Evolutionary conservation across 2,888 invertebrate species (phyloP).

Genomic region (Chesias legatella): DNA sequence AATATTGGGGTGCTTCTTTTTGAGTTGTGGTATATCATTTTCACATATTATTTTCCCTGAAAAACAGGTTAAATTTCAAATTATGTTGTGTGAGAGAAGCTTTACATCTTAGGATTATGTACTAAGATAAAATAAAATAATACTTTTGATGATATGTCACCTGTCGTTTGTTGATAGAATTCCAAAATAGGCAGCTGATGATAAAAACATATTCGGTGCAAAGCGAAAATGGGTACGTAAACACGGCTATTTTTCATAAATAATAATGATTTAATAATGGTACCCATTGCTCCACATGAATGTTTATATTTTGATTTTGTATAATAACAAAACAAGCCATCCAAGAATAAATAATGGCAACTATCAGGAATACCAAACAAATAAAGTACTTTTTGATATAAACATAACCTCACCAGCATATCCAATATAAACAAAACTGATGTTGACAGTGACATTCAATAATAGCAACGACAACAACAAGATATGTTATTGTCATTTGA

Average conservation of each 20-base stretch:
- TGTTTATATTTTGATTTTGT: neutral
- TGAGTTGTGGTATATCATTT: constrained; percentile 38
- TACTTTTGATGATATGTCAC: constrained; percentile 31
- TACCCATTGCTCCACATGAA: constrained; percentile 12
- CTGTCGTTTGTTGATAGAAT: constrained; percentile 57
- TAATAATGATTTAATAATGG: constrained; percentile 6
- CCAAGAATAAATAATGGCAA: too few relatives aligned
- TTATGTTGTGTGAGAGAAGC: too few relatives aligned
- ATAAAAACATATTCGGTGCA: constrained; percentile 22
- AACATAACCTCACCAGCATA: neutral
- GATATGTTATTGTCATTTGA: too few relatives aligned
- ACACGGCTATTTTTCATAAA: constrained; percentile 5
- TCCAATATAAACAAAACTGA: too few relatives aligned
- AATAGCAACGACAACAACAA: too few relatives aligned
- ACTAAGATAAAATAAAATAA: too few relatives aligned
- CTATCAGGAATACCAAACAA: constrained; percentile 5
- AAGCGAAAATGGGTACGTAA: constrained; percentile 10
- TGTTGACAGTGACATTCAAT: too few relatives aligned
- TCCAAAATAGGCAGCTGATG: constrained; percentile 51
- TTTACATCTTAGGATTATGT: neutral
- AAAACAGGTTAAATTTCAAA: constrained; percentile 9
- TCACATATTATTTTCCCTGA: constrained; percentile 49
- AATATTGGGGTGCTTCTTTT: constrained; percentile 58
- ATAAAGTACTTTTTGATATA: neutral
- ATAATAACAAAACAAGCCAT: too few relatives aligned